These are phyloP conservation scores for Pterostichus niger DNA, from an alignment of 2,888 invertebrate species.

Conservation along the genomic window DNA sequence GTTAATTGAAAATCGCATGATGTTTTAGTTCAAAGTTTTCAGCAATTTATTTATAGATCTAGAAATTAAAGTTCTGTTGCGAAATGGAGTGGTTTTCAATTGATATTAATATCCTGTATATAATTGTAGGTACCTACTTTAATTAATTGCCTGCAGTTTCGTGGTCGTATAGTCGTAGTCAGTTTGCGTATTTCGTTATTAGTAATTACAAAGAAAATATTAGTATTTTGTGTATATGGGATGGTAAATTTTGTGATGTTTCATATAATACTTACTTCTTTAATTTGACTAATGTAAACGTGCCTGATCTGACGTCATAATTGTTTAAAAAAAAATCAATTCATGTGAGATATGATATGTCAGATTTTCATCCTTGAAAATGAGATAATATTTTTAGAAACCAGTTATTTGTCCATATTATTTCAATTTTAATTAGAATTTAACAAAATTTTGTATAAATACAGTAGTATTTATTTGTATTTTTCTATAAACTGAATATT, in stretches of 20 bases:
- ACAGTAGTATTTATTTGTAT: no score
- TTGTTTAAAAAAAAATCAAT: background rate
- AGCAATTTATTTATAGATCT: conserved; percentile 22
- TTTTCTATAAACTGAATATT: no score
- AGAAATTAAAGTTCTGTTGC: conserved; percentile 1
- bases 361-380: background rate
- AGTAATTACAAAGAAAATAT: conserved; percentile 1
- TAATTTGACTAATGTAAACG: background rate
- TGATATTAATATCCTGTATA: conserved; percentile 51
- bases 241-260: background rate
- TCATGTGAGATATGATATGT: background rate
- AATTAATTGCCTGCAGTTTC: conserved; percentile 36
- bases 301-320: background rate
- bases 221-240: conserved; percentile 20
- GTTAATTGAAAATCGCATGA: conserved; percentile 49
- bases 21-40: background rate
- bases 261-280: background rate
- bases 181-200: conserved; percentile 6
- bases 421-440: background rate
- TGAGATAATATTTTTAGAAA: background rate
- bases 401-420: no score
- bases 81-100: conserved; percentile 48
- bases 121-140: conserved; percentile 44
- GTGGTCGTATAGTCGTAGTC: background rate
- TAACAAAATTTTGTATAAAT: no score